Evolutionary conservation across 2,888 invertebrate genomes (phyloP).

Genomic region (Mantis religiosa): DNA sequence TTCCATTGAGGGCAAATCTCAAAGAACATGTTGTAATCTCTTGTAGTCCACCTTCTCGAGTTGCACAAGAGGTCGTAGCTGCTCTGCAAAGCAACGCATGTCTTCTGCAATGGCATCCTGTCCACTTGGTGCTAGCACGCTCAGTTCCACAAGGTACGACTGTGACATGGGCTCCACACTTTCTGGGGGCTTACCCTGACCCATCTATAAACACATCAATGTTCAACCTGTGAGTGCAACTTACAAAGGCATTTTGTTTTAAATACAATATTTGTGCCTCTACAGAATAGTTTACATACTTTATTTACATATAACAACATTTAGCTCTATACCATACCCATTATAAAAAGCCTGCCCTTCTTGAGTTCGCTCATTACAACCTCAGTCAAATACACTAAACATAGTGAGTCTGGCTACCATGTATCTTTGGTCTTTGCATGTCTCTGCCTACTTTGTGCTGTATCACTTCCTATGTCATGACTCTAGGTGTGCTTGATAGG

Average conservation of each 20-base stretch:
- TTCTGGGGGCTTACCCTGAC: constrained; percentile 65
- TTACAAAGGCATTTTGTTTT: not conserved
- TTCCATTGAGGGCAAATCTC: not conserved
- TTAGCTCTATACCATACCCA: too few relatives aligned
- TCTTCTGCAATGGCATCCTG: constrained; percentile 95
- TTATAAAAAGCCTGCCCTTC: too few relatives aligned
- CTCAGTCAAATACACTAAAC: too few relatives aligned
- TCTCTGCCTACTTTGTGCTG: too few relatives aligned
- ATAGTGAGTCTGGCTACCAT: too few relatives aligned
- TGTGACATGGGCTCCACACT: constrained; percentile 80
- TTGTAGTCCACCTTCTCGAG: constrained; percentile 92
- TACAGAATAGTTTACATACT: not conserved
- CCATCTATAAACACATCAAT: constrained; percentile 47
- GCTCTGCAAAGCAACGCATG: constrained; percentile 92
- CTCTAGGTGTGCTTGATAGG: too few relatives aligned
- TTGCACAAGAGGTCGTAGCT: constrained; percentile 84
- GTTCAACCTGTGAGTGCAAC: not conserved
- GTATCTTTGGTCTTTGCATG: too few relatives aligned
- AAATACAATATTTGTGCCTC: not conserved
- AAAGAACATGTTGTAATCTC: constrained; percentile 48
- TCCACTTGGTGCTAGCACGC: constrained; percentile 82
- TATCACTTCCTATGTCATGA: too few relatives aligned
- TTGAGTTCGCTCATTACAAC: too few relatives aligned
- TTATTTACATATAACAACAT: too few relatives aligned
- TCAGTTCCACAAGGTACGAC: constrained; percentile 90